Conservation (phyloP, 2,888 invertebrate genomes). For the Pyrrhia umbra region DNA sequence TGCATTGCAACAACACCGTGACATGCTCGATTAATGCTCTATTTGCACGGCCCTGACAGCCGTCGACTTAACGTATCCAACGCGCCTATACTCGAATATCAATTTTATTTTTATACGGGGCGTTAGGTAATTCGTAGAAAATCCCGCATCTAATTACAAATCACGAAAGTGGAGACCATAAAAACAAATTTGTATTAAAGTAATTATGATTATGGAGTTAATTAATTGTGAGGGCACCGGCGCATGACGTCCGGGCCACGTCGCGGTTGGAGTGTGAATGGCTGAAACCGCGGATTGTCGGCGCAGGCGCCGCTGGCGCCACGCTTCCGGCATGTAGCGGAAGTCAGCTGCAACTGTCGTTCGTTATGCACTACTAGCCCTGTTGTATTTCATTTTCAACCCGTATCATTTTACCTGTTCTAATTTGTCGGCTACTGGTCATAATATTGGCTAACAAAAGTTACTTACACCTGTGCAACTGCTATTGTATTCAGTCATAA, state of each 20-base stretch:
- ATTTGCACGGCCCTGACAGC: constrained; percentile 73
- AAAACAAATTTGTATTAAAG: constrained; percentile 45
- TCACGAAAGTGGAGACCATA: constrained; percentile 20
- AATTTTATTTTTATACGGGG: constrained; percentile 48
- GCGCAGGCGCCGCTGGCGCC: constrained; percentile 84
- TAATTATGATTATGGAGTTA: constrained; percentile 60
- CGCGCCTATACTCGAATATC: constrained; percentile 58
- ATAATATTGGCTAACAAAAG: constrained; percentile 56
- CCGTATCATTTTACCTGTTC: constrained; percentile 74
- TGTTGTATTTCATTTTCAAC: constrained; percentile 70
- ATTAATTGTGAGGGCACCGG: constrained; percentile 69
- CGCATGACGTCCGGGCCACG: constrained; percentile 78
- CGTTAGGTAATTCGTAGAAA: constrained; percentile 23
- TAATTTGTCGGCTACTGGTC: constrained; percentile 70
- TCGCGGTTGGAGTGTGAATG: constrained; percentile 75
- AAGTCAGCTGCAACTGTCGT: constrained; percentile 85
- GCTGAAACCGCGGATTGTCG: constrained; percentile 73
- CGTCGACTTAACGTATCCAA: constrained; percentile 63
- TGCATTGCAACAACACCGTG: constrained; percentile 81
- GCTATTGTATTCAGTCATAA: constrained; percentile 43
- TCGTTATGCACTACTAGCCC: constrained; percentile 81
- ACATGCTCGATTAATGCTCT: constrained; percentile 76
- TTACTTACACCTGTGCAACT: constrained; percentile 39
- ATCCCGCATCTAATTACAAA: constrained; percentile 22
- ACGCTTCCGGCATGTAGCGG: constrained; percentile 81